Percentiles rank a stretch among this genome's conserved stretches.
These are phyloP conservation scores for Halocaridina rubra DNA, from an alignment of 2,888 invertebrate species.

Conservation along the genomic window DNA sequence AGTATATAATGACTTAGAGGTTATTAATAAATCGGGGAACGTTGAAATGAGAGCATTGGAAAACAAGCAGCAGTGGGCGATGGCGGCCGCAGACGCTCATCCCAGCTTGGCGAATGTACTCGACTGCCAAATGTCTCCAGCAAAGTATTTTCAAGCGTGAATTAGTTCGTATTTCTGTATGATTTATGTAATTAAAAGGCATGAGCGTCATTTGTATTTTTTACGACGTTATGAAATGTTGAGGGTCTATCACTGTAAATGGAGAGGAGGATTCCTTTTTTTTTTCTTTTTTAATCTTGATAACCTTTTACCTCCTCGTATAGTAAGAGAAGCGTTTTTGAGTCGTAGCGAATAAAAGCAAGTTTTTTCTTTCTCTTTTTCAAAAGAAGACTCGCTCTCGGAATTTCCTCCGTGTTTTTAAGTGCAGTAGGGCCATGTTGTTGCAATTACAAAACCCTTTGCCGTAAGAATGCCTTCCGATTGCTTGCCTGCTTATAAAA, in stretches of 20 bases:
- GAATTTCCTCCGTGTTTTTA: background rate
- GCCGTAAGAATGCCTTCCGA: background rate
- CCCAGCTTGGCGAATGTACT: constrained; percentile 21
- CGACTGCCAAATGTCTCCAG: constrained; percentile 29
- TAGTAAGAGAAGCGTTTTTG: background rate
- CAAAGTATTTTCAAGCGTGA: constrained; percentile 27
- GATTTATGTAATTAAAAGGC: background rate
- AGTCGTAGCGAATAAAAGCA: background rate
- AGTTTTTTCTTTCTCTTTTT: background rate
- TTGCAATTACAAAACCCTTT: background rate
- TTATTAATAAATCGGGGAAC: constrained; percentile 39
- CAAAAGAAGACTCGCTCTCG: background rate
- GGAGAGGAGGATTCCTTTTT: no score
- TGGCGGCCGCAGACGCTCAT: constrained; percentile 23
- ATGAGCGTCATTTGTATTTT: background rate
- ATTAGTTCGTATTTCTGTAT: constrained; percentile 26
- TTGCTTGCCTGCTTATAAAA: background rate
- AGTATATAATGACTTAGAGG: constrained; percentile 43
- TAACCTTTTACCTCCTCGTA: no score
- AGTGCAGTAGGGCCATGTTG: background rate
- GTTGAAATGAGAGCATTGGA: constrained; percentile 48
- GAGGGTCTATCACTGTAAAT: background rate
- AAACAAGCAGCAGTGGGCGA: constrained; percentile 31
- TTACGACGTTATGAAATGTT: background rate
- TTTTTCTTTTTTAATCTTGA: no score